phyloP scores from a whole-genome alignment of 2,797 vertebrate species.

The Adrianichthys oophorus region DNA sequence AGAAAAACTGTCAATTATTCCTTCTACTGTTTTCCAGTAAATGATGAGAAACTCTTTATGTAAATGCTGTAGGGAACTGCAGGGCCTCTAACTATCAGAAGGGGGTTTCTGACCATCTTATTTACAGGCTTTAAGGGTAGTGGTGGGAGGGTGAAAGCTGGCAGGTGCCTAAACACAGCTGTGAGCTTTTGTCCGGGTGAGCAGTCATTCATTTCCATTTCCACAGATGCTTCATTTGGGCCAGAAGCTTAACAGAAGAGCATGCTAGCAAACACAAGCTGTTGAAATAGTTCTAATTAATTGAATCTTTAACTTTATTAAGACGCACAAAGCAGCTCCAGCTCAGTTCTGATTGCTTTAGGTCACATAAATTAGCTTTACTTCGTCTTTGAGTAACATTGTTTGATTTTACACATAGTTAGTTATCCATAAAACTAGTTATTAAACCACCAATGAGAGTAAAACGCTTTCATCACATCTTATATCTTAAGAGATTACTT shows the following conservation, averaged over 20 bases:
- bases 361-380: slow-evolving; percentile 27
- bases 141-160: slow-evolving; percentile 41
- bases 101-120: slow-evolving; percentile 66
- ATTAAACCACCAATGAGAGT: too few relatives aligned
- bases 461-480: too few relatives aligned
- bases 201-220: slow-evolving; percentile 68
- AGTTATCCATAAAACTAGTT: too few relatives aligned
- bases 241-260: slow-evolving; percentile 41
- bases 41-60: slow-evolving; percentile 63
- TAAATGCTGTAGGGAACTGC: slow-evolving; percentile 61
- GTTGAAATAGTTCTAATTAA: slow-evolving; percentile 37
- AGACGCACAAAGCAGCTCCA: slow-evolving; percentile 34
- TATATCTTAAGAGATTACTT: too few relatives aligned
- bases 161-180: slow-evolving; percentile 77
- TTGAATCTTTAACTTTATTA: slow-evolving; percentile 36
- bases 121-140: slow-evolving; percentile 14
- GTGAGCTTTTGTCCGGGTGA: slow-evolving; percentile 54
- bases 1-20: slow-evolving; percentile 39
- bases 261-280: slow-evolving; percentile 38
- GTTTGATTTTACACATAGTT: too few relatives aligned
- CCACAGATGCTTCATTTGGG: slow-evolving; percentile 51
- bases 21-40: slow-evolving; percentile 48
- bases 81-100: slow-evolving; percentile 61
- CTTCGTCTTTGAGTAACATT: slow-evolving; percentile 2
- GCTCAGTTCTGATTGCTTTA: slow-evolving; percentile 14